phyloP scores from a whole-genome alignment of 2,797 vertebrate genomes.

The Chrosomus eos region DNA sequence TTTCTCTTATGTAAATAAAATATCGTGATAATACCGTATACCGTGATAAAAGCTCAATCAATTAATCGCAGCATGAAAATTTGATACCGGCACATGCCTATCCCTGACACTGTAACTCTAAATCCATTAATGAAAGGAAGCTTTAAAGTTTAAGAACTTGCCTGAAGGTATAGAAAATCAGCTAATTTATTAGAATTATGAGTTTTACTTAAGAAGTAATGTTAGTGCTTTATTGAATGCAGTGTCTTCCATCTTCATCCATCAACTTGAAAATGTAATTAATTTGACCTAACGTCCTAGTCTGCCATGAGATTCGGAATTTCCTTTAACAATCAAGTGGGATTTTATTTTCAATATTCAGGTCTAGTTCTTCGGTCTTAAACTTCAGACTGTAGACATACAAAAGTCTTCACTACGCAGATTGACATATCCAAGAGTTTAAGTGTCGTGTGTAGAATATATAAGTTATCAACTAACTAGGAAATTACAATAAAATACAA shows the following conservation, averaged over 20 bases:
- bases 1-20: too few species aligned
- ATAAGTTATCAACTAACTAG: too few species aligned
- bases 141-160: conserved; percentile 1
- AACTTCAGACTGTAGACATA: conserved; percentile 17
- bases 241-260: conserved; percentile 25
- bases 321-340: conserved; percentile 68
- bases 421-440: too few species aligned
- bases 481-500: too few species aligned
- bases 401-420: not conserved
- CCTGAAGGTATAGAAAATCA: conserved; percentile 38
- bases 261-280: conserved; percentile 42
- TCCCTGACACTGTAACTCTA: not conserved
- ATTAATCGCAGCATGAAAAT: too few species aligned
- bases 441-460: too few species aligned
- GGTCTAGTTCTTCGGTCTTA: not conserved
- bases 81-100: too few species aligned
- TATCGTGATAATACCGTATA: too few species aligned
- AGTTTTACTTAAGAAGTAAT: conserved; percentile 7
- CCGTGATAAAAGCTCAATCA: too few species aligned
- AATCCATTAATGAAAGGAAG: not conserved
- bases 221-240: conserved; percentile 21
- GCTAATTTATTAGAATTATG: conserved; percentile 2
- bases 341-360: conserved; percentile 69
- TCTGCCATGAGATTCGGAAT: conserved; percentile 62
- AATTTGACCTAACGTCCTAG: conserved; percentile 33